Evolutionary conservation across 2,888 invertebrate genomes (phyloP), one percentile per base, ranked within the genome.

Genomic region (Hedya salicella): DNA sequence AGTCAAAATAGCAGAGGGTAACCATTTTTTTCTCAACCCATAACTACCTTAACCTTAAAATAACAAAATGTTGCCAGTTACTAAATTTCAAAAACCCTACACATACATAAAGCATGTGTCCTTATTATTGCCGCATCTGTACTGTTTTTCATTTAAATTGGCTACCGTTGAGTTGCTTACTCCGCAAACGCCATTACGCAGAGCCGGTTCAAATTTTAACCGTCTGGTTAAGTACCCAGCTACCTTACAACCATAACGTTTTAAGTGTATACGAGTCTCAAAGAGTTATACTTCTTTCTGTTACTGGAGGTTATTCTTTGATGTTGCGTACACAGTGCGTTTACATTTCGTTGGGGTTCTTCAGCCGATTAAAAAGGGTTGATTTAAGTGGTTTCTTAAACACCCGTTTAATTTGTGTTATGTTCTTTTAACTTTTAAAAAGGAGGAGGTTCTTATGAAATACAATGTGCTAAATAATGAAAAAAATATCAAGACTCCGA

Each of bases 171-270:
- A 46, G 21, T 46, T 39, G 62, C 54, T 56, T 48, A 39, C 48
- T 39, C 40, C 5, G 54, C 54, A 62, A 63, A 63, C 8, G 30
- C 30, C 17, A 48, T 63, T 56, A 48, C 3, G 32, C 8, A 1
- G 16, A 25, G n/a, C 44, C 8, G 46, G 14, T 62, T 49, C 52
- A 13, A 54, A 21, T 39, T 63, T 56, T 32, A 46, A 46, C 62
- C 52, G 17, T 39, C 17, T 36, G 36, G 17, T 36, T 52, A 17
- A 52, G 16, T 9, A 8, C 16, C 16, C 3, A 25, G 50, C 21
- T 5, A n/a, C 11, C 6, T 16, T 0, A 9, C 19, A 9, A 9
- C 6, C 36, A 17, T 8, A 49, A 39, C 11, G n/a, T 25, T 39
- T 39, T 4, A 49, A 21, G 5, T 39, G 25, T 21, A 13, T n/a